Base-by-base conservation (phyloP, 2,113 vertebrate genomes). In the Ammospiza nelsoni region DNA sequence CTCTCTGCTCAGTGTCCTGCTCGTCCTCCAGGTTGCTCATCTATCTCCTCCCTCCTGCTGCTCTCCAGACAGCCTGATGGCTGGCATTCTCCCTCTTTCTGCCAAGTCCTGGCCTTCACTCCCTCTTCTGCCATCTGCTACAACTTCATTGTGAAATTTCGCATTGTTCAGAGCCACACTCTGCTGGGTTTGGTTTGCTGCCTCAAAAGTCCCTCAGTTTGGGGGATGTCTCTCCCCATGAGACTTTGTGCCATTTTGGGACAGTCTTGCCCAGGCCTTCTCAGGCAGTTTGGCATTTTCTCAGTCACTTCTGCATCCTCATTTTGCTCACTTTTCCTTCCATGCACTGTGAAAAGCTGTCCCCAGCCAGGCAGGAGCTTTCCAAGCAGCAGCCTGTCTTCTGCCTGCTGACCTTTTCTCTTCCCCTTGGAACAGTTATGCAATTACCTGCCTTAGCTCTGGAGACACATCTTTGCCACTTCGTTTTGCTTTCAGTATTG, bases 101-200 rank as follows among this genome's bases (percentile, higher is more conserved):
- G 95, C 94, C 94, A 95, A 93, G 65, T 67, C 65, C 57, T 94
- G 84, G 84, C 84, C 86, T 92, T 89, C 83, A 81, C 58, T 94
- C 61, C 72, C 68, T 92, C 83, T 90, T 93, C 86, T 95, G 89
- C 95, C 94, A 97, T 96, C 96, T 96, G 95, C 83, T 95, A 92
- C 69, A 81, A 93, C 73, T 93, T 92, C 89, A 93, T 67, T 86
- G 90, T 75, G 89, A 55, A 78, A 81, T 81, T 77, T 86, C 76
- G 86, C 83, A 31, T 72, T 55, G 63, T 63, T 93, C 67, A 61
- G 24, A 61, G 39, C 71, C 74, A 21, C 68, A 6, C 65, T 86
- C 68, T 71, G 61, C 61, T 52, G 77, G 69, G 27, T 67, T 55
- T 67, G 68, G 63, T 49, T 49, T 89, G 76, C 59, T 80, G 62